phyloP scores from a whole-genome alignment of 2,888 invertebrate genomes.

The Temnothorax ravouxi region DNA sequence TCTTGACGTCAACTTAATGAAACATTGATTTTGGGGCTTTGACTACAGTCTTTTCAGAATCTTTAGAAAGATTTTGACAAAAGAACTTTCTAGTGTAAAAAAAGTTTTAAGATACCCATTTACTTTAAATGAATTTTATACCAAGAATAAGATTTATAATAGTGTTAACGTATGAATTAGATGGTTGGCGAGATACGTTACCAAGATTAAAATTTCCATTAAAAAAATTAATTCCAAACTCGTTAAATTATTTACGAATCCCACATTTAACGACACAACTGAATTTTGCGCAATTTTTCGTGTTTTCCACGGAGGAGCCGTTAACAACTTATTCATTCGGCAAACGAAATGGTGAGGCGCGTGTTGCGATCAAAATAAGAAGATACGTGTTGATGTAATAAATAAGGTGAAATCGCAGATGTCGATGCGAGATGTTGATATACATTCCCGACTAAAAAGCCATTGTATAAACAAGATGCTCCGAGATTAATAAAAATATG shows the following conservation, averaged over 20 bases:
- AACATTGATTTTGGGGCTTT: background rate
- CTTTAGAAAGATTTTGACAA: background rate
- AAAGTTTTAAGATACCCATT: background rate
- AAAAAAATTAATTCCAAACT: background rate
- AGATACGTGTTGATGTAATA: constrained; percentile 35
- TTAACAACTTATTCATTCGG: constrained; percentile 18
- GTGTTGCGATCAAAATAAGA: constrained; percentile 22
- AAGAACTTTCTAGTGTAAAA: constrained; percentile 28
- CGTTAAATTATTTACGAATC: background rate
- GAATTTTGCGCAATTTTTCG: background rate
- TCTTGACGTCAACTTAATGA: background rate
- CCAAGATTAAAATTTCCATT: background rate
- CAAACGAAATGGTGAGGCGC: constrained; percentile 36
- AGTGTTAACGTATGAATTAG: background rate
- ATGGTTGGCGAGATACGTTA: no score
- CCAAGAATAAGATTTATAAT: constrained; percentile 33
- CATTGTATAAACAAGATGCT: constrained; percentile 19
- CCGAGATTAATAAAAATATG: constrained; percentile 67
- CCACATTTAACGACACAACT: constrained; percentile 24
- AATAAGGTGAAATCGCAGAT: constrained; percentile 45
- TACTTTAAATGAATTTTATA: constrained; percentile 7
- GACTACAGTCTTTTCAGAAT: background rate
- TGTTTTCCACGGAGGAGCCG: background rate
- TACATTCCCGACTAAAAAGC: constrained; percentile 27
- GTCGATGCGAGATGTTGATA: constrained; percentile 26